Base-by-base conservation (phyloP, 2,113 vertebrate genomes). In the Clupea harengus region DNA sequence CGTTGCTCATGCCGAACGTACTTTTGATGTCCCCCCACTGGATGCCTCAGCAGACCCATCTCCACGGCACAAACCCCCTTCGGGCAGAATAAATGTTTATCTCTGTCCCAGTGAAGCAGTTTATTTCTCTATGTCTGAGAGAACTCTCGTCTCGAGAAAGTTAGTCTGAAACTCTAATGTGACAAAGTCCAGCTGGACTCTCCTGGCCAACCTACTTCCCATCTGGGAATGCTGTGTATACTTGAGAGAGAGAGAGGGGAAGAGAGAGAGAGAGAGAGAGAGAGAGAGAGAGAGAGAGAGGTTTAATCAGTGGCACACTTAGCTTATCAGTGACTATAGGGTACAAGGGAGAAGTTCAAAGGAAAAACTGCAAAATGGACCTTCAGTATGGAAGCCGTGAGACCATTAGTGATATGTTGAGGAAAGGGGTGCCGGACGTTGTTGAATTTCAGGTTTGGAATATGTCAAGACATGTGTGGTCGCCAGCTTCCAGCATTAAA, bases 11-110 rank as follows among this genome's bases (percentile, higher is more conserved):
- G 46, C 49, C 25, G 47, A 7, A 15, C 81, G 85, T 84, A 83
- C 28, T 22, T 28, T 75, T 44, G 46, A 85, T 60, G 50, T 80
- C 75, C 44, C 44, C 25, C 1, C n/a, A 13, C 75, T 54, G 44
- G 49, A 60, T 86, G 86, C 28, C 83, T 87, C 60, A 82, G 54
- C 89, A 89, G 20, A 64, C 72, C 72, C 72, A 78, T 78, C 72
- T 78, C 72, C 72, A 78, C 72, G 17, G 72, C 72, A 3, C 25
- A 54, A 67, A 22, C 20, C 85, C 82, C 88, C 86, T 93, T 86
- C 46, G 52, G 87, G 88, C 89, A 92, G 92, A 92, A 91, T 90
- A 91, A 92, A 93, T 93, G 92, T 94, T 94, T 92, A 91, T 92
- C 88, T 91, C 87, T 88, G 39, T 88, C 89, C 78, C 83, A 54